A percentile compares a stretch with the other conserved stretches of the same genome.
phyloP scores from a whole-genome alignment of 2,797 vertebrate genomes.

The Erethizon dorsatum region DNA sequence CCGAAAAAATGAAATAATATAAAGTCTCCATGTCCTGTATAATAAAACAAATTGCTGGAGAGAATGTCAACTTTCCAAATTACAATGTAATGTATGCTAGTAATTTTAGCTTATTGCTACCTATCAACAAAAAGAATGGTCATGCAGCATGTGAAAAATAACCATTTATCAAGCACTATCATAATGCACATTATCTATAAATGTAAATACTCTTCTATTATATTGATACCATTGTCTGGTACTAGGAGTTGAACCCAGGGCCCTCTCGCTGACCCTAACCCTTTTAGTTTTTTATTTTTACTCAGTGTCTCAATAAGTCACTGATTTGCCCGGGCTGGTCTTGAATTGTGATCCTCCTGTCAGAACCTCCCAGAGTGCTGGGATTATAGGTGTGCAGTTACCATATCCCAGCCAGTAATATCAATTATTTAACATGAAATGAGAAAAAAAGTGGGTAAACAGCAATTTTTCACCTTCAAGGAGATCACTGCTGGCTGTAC shows the following conservation, averaged over 20 bases:
- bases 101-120: not conserved
- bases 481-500: not conserved
- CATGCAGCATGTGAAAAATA: not conserved
- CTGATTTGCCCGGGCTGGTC: not conserved
- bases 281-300: not conserved
- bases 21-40: not conserved
- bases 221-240: not conserved
- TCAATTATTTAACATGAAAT: constrained; percentile 16
- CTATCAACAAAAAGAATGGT: not conserved
- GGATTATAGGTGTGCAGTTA: not conserved
- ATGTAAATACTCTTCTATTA: not conserved
- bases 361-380: not conserved
- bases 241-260: not conserved
- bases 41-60: not conserved
- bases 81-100: not conserved
- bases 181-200: not conserved
- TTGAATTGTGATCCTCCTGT: not conserved
- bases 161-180: not conserved
- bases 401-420: not conserved
- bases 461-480: not conserved
- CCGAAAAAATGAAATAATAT: not conserved
- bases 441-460: not conserved
- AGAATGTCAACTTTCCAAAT: not conserved
- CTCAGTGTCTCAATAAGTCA: not conserved
- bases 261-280: not conserved